A percentile compares a stretch with the other conserved stretches of the same genome.
phyloP scores from a whole-genome alignment of 2,797 vertebrate species.

The Thaleichthys pacificus region DNA sequence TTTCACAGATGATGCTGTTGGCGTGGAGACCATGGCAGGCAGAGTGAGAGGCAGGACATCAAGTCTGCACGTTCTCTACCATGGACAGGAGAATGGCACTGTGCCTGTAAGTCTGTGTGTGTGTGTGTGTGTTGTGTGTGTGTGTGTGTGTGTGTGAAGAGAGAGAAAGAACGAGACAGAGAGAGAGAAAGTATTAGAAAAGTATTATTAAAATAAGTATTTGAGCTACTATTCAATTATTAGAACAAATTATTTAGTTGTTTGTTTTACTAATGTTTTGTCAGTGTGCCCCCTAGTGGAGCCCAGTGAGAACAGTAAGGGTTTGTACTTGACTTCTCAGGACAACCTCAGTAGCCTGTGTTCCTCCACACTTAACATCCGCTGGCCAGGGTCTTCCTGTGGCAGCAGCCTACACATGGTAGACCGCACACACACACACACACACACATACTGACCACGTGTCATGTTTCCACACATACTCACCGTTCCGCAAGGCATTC shows the following conservation, averaged over 20 bases:
- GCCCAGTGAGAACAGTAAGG: neutral
- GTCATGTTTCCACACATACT: neutral
- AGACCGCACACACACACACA: slow-evolving; percentile 26
- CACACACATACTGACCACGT: slow-evolving; percentile 15
- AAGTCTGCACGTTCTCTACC: slow-evolving; percentile 71
- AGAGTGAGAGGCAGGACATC: slow-evolving; percentile 68
- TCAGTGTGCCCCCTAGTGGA: too few relatives aligned
- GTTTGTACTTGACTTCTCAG: slow-evolving; percentile 51
- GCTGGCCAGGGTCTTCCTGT: slow-evolving; percentile 65
- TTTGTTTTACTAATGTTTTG: neutral
- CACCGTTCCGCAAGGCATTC: neutral
- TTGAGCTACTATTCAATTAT: too few relatives aligned
- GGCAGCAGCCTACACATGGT: slow-evolving; percentile 68
- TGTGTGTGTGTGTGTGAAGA: neutral
- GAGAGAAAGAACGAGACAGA: neutral
- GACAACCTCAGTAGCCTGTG: slow-evolving; percentile 65
- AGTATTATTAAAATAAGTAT: too few relatives aligned
- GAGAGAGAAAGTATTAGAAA: neutral
- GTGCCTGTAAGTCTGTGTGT: slow-evolving; percentile 40
- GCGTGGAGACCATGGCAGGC: slow-evolving; percentile 63
- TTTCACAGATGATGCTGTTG: slow-evolving; percentile 64
- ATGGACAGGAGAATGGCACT: slow-evolving; percentile 58
- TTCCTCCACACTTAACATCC: slow-evolving; percentile 64
- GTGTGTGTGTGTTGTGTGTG: slow-evolving; percentile 4
- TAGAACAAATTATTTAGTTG: too few relatives aligned